phyloP scores from a whole-genome alignment of 2,888 invertebrate species.

The Eupithecia dodoneata region DNA sequence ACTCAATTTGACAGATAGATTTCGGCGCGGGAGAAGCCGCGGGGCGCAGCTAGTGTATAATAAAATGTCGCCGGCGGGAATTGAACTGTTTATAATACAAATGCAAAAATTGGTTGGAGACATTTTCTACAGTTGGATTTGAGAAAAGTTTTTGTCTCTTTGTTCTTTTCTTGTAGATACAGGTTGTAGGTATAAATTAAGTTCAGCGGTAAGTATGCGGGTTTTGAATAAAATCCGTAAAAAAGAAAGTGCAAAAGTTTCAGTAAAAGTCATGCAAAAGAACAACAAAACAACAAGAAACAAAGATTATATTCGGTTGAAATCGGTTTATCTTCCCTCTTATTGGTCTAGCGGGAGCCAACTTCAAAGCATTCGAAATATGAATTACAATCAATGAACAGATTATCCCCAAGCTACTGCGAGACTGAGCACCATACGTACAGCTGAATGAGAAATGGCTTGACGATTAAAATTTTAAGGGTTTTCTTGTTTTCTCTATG shows the following conservation, averaged over 20 bases:
- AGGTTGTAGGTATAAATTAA: neutral
- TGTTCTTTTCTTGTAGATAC: neutral
- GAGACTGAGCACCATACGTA: slow-evolving; percentile 24
- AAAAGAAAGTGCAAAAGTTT: slow-evolving; percentile 2
- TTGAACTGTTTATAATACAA: neutral
- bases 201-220: neutral
- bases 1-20: too few species aligned
- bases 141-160: neutral
- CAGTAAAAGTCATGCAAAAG: slow-evolving; percentile 4
- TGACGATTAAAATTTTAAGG: neutral
- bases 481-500: neutral
- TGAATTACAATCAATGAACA: slow-evolving; percentile 34
- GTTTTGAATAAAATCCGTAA: neutral
- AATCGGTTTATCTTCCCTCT: slow-evolving; percentile 24
- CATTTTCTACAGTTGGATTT: neutral
- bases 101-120: neutral
- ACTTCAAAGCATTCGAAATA: slow-evolving; percentile 33
- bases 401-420: slow-evolving; percentile 32
- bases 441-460: slow-evolving; percentile 16
- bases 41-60: neutral
- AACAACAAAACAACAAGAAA: slow-evolving; percentile 1
- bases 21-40: too few species aligned
- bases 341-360: slow-evolving; percentile 22
- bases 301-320: slow-evolving; percentile 14
- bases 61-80: neutral